Percentiles rank a stretch among this genome's conserved stretches.
Evolutionary conservation across 1,140 invertebrate species (phyloP).

Genomic region (Oreohelix idahoensis): DNA sequence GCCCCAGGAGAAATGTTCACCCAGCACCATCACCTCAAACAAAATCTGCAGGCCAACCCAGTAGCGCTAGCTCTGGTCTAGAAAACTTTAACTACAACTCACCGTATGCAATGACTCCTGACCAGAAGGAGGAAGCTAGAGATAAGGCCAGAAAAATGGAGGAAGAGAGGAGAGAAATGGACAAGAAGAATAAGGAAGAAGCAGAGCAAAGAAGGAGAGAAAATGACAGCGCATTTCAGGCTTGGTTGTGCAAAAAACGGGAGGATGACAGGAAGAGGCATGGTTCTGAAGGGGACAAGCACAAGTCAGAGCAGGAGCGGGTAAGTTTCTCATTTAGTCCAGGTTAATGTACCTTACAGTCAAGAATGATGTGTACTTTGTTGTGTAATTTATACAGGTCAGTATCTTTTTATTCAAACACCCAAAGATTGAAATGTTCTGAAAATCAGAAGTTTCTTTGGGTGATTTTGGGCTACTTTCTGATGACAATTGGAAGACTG

Average conservation of each 20-base stretch:
- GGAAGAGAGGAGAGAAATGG: slow-evolving; percentile 36
- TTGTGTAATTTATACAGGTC: too few species aligned
- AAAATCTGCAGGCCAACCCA: slow-evolving; percentile 1
- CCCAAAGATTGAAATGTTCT: too few species aligned
- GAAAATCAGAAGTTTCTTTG: too few species aligned
- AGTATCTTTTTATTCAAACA: too few species aligned
- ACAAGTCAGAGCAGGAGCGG: slow-evolving; percentile 25
- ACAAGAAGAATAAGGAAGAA: slow-evolving; percentile 32
- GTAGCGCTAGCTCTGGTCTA: slow-evolving; percentile 4
- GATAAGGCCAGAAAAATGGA: slow-evolving; percentile 31
- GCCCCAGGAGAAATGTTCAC: slow-evolving; percentile 7
- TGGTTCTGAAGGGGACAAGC: slow-evolving; percentile 8
- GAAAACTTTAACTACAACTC: slow-evolving; percentile 61
- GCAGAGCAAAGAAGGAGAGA: slow-evolving; percentile 32
- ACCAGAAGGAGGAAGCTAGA: slow-evolving; percentile 28
- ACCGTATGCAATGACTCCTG: slow-evolving; percentile 62
- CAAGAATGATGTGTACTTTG: too few species aligned
- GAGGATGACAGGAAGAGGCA: background rate
- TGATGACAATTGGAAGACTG: too few species aligned
- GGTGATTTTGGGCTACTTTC: too few species aligned
- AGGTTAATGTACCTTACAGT: too few species aligned
- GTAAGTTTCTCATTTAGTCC: slow-evolving; percentile 3
- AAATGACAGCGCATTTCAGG: slow-evolving; percentile 37
- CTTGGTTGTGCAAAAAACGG: slow-evolving; percentile 39
- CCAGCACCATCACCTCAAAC: slow-evolving; percentile 22